Evolutionary conservation across 1,140 invertebrate species (phyloP).

Genomic region (Tetramorium parvispinum): DNA sequence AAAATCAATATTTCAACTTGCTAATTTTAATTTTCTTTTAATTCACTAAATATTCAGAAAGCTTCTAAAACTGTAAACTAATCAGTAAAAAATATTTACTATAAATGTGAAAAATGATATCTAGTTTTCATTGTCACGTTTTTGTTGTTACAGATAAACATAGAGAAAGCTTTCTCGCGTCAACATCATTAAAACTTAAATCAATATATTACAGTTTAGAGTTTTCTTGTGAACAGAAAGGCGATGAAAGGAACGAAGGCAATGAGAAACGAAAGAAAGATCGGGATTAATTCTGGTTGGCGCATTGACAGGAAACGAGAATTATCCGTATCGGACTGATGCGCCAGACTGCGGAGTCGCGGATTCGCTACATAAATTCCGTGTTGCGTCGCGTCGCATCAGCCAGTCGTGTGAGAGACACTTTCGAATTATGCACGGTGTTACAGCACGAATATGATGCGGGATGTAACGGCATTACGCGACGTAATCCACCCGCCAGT

Average conservation of each 20-base stretch:
- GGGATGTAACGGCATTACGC: constrained; percentile 26
- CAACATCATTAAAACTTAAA: neutral
- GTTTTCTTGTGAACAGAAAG: neutral
- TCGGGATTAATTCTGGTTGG: constrained; percentile 45
- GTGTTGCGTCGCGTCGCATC: neutral
- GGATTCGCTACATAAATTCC: constrained; percentile 67
- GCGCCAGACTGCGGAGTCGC: constrained; percentile 26
- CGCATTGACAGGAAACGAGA: constrained; percentile 2
- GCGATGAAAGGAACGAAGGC: neutral
- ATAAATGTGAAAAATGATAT: neutral
- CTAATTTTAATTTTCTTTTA: neutral
- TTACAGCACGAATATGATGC: neutral
- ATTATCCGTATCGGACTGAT: constrained; percentile 10
- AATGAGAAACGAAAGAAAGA: neutral
- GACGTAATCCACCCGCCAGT: constrained; percentile 37
- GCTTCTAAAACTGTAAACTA: neutral
- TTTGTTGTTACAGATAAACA: neutral
- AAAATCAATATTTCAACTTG: neutral
- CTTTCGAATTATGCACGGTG: constrained; percentile 43
- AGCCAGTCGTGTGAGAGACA: constrained; percentile 37
- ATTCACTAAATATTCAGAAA: neutral
- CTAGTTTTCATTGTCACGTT: neutral
- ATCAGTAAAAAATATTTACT: neutral
- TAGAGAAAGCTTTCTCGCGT: neutral
- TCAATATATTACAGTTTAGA: neutral